A percentile compares a stretch with the other conserved stretches of the same genome.
Evolutionary conservation across 2,113 vertebrate genomes (phyloP).

Genomic region (Myxocyprinus asiaticus): DNA sequence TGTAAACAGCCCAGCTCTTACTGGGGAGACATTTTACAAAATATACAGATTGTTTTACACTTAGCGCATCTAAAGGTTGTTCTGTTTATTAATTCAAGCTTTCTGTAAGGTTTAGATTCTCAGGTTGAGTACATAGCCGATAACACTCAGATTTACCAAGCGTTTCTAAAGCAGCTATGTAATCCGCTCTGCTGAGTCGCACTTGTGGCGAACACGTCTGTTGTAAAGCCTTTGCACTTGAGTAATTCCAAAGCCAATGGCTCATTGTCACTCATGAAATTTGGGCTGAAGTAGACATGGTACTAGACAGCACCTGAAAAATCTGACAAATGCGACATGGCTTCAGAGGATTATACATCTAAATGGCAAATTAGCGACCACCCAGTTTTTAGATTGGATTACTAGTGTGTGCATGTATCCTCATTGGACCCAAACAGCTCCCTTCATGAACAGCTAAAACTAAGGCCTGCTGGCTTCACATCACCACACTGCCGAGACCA

Average conservation of each 20-base stretch:
- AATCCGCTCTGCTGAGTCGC: slow-evolving; percentile 34
- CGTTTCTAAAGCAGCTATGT: slow-evolving; percentile 34
- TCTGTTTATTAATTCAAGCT: not conserved
- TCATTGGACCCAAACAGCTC: slow-evolving; percentile 10
- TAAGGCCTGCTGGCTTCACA: slow-evolving; percentile 34
- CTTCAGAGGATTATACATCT: slow-evolving; percentile 40
- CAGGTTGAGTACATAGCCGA: slow-evolving; percentile 6
- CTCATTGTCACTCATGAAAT: slow-evolving; percentile 27
- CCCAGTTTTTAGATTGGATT: slow-evolving; percentile 50
- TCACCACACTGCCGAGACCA: slow-evolving; percentile 39
- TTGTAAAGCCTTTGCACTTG: slow-evolving; percentile 38
- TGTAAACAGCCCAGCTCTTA: too few species aligned
- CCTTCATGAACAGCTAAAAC: slow-evolving; percentile 25
- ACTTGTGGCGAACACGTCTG: not conserved
- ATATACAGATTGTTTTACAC: not conserved
- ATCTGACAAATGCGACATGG: not conserved
- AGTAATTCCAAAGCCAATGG: slow-evolving; percentile 19
- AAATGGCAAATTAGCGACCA: slow-evolving; percentile 32
- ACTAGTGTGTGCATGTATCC: slow-evolving; percentile 45
- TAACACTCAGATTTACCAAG: slow-evolving; percentile 16
- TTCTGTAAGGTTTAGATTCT: slow-evolving; percentile 9
- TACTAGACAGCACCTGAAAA: slow-evolving; percentile 20
- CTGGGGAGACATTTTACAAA: not conserved
- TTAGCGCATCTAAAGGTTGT: not conserved
- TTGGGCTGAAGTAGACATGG: slow-evolving; percentile 9